Evolutionary conservation across 2,797 vertebrate genomes (phyloP).

Genomic region (Fringilla coelebs): DNA sequence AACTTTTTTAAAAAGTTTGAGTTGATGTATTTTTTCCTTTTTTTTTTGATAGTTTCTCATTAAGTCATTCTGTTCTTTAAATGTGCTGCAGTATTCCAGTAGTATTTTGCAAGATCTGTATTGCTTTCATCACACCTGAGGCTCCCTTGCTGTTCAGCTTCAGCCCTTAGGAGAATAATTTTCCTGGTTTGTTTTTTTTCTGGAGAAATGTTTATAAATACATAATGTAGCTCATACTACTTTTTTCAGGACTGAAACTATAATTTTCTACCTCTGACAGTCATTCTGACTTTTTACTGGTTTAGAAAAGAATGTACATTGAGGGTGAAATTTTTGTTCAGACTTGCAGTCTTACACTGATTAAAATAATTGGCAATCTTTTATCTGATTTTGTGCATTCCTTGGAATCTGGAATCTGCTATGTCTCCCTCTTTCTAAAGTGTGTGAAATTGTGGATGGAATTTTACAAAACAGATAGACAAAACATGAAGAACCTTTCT

Average conservation of each 20-base stretch:
- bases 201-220: not conserved
- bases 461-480: not conserved
- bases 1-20: not conserved
- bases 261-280: not conserved
- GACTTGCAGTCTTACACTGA: not conserved
- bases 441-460: not conserved
- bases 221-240: not conserved
- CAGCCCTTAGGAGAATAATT: not conserved
- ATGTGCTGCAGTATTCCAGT: not conserved
- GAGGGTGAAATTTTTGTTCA: not conserved
- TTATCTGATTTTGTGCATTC: not conserved
- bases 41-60: not conserved
- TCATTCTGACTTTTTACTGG: not conserved
- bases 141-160: not conserved
- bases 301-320: not conserved
- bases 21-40: not conserved
- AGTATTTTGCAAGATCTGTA: not conserved
- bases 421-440: accelerated
- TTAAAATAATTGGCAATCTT: not conserved
- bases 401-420: not conserved
- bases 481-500: not conserved
- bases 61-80: not conserved
- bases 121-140: not conserved
- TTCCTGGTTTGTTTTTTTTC: not conserved
- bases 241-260: not conserved